Evolutionary conservation across 2,888 invertebrate genomes (phyloP).

Genomic region (Aphodius granarius): DNA sequence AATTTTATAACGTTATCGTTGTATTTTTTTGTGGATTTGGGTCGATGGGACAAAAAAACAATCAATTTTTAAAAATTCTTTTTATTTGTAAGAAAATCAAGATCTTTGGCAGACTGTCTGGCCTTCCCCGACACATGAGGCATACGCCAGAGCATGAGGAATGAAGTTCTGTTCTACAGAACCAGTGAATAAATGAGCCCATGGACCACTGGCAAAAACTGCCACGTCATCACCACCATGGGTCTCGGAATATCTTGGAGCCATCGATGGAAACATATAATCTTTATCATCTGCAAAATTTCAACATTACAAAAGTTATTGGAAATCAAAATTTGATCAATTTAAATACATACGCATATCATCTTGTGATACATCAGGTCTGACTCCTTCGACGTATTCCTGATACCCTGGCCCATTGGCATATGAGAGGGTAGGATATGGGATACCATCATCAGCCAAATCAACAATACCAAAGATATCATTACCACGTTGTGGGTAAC

Average conservation of each 20-base stretch:
- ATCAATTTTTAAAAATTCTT: not conserved
- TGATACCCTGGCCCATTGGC: conserved; percentile 73
- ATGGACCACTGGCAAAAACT: conserved; percentile 76
- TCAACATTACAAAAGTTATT: conserved; percentile 33
- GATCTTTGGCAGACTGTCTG: conserved; percentile 44
- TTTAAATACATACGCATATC: conserved; percentile 46
- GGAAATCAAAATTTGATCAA: not conserved
- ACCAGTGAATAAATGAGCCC: conserved; percentile 79
- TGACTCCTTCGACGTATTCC: conserved; percentile 38
- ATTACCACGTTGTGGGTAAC: conserved; percentile 68
- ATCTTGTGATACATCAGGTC: conserved; percentile 60
- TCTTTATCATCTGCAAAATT: conserved; percentile 51
- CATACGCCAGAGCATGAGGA: conserved; percentile 74
- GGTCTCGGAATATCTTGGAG: conserved; percentile 67
- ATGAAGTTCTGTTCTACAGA: conserved; percentile 78
- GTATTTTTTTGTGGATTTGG: too few species aligned
- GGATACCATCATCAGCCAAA: conserved; percentile 57
- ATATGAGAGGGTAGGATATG: conserved; percentile 71
- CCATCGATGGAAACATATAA: conserved; percentile 62
- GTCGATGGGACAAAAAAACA: too few species aligned
- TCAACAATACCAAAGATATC: conserved; percentile 61
- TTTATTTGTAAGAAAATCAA: not conserved
- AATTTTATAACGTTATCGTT: too few species aligned
- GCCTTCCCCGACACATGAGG: conserved; percentile 71
- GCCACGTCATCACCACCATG: conserved; percentile 78